Evolutionary conservation across 2,113 vertebrate species (phyloP).

Genomic region (Oreochromis spilurus): DNA sequence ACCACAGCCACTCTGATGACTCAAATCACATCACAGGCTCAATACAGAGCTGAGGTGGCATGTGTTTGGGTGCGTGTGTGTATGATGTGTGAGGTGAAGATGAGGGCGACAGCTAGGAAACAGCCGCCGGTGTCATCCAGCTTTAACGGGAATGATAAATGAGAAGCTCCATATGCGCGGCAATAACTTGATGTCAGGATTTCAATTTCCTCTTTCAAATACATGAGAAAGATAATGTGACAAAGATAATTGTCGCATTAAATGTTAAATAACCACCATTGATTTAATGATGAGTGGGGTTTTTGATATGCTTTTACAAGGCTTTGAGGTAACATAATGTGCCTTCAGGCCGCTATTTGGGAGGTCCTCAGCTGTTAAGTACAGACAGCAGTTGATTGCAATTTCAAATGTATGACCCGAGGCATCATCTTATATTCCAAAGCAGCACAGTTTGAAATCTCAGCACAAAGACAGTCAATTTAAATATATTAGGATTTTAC

Average conservation of each 20-base stretch:
- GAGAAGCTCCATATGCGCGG: conserved; percentile 21
- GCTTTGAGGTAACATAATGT: not conserved
- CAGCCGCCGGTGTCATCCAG: conserved; percentile 18
- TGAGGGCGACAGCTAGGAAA: conserved; percentile 26
- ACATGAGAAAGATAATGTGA: not conserved
- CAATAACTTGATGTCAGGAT: not conserved
- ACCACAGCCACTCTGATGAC: conserved; percentile 32
- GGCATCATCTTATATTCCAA: not conserved
- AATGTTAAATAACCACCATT: not conserved
- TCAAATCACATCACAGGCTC: not conserved
- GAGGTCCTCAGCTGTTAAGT: conserved; percentile 9
- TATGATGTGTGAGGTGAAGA: conserved; percentile 37
- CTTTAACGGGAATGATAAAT: conserved; percentile 14
- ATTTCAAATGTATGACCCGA: not conserved
- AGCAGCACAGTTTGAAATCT: not conserved
- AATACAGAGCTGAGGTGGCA: not conserved
- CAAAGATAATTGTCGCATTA: not conserved
- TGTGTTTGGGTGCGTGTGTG: not conserved
- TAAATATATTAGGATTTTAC: not conserved
- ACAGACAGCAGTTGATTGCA: not conserved
- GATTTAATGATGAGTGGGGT: not conserved
- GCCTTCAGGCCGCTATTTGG: not conserved
- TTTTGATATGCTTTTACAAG: not conserved
- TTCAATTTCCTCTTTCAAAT: not conserved
- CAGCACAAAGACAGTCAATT: not conserved